Evolutionary conservation across 2,797 vertebrate genomes (phyloP), one percentile per base, ranked within the genome.

Genomic region (Petrocephalus schoutedeni): DNA sequence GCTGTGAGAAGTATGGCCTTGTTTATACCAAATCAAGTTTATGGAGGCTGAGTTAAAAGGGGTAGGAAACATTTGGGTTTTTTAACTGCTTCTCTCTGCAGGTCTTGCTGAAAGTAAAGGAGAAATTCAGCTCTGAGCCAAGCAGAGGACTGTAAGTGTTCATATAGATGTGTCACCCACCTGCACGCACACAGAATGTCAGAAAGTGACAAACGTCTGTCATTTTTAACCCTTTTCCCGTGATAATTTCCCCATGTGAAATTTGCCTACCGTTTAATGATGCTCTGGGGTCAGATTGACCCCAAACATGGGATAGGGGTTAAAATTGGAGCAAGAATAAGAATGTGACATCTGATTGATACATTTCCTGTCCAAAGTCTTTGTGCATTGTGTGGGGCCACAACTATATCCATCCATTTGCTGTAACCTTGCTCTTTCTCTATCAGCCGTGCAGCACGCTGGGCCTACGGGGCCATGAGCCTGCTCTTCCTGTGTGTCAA

Each of bases 41-140:
- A 16, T 36, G 64, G 64, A 64, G 32, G 64, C 67, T 71, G 67
- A 36, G 67, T 80, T 49, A 71, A 71, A 71, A 8, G 71, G 71
- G 74, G 16, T 49, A 49, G 16, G 74, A 49, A 84, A 54, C 9
- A 14, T 23, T 84, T 51, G 21, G 53, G 45, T 53, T 23, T 54
- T 12, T 84, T 84, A 51, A 45, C 19, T 84, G 21, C 80, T 83
- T 54, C 45, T 54, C 23, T n/a, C 16, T 88, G 16, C 93, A 98
- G 97, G 96, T 97, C 85, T 93, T 98, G 88, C 95, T 98, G 85
- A 98, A 96, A 94, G 95, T 96, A 83, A 95, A 94, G 90, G 95
- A 94, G 6, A 93, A 94, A 2, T 96, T 93, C 88, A 92, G 88
- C 89, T 93, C 95, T 0, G 94, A 95, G 28, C 94, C 94, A 89